Evolutionary conservation across 2,113 vertebrate genomes (phyloP), one percentile per base, ranked within the genome.

Genomic region (Sander vitreus): DNA sequence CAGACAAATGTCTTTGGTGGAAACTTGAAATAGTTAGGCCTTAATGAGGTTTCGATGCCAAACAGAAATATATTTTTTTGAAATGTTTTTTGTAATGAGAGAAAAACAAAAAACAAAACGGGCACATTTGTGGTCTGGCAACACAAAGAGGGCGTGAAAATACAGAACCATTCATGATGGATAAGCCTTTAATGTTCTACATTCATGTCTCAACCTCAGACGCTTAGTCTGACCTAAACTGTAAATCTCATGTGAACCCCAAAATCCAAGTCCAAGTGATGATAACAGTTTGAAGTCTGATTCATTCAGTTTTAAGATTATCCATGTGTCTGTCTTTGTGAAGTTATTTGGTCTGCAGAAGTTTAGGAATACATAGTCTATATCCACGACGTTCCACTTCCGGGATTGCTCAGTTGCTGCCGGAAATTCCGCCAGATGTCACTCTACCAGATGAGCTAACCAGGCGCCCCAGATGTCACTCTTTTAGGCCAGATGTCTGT

Each of bases 151-250:
- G 43, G 18, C 30, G 47, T 33, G 48, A 63, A 71, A 25, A 45
- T 25, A 30, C 48, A 62, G 36, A 76, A 1, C 27, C 55, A 27
- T 48, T 75, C 36, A 55, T 50, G 69, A 73, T 33, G 62, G 72
- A 48, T 76, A n/a, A 1, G 60, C 23, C 59, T 84, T 63, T 84
- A 76, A 84, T 73, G 45, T 65, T 60, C 19, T 36, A 21, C 43
- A 73, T 76, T 80, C 67, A 54, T 73, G 30, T 43, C 55, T 73
- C 12, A 11, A 69, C 81, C 81, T 70, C 72, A 73, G 25, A 45
- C 19, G 4, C 67, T 51, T 8, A 8, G 14, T 39, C 25, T 48
- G 9, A 50, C 57, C 0, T 6, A 23, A 64, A 63, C 57, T 18
- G 4, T 80, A 73, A 83, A 83, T 76, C 80, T 85, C 45, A 64